Conservation (phyloP, 92 coral and sea anemone genomes). For the Porites lobata region DNA sequence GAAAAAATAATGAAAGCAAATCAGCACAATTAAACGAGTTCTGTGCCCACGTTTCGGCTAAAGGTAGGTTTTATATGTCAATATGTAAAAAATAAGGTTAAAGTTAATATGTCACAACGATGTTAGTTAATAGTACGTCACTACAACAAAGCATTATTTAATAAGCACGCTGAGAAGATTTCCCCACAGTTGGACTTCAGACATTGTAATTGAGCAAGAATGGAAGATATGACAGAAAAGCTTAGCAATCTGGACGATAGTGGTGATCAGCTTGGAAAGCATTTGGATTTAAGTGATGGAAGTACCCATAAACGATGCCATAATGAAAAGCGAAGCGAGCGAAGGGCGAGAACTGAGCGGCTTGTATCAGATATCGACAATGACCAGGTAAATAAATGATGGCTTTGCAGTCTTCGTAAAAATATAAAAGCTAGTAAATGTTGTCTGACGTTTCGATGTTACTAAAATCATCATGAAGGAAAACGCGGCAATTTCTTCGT, state of each 20-base stretch:
- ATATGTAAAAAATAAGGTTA: background rate
- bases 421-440: slow-evolving; percentile 39
- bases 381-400: slow-evolving; percentile 40
- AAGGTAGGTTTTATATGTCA: too few species aligned
- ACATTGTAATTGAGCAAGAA: slow-evolving; percentile 44
- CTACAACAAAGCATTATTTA: slow-evolving; percentile 32
- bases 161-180: slow-evolving; percentile 39
- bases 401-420: slow-evolving; percentile 33
- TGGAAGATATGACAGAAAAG: slow-evolving; percentile 45
- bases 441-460: slow-evolving; percentile 46
- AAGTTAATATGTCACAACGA: slow-evolving; percentile 43
- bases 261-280: slow-evolving; percentile 45
- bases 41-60: too few species aligned
- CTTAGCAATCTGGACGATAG: slow-evolving; percentile 42
- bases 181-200: slow-evolving; percentile 41
- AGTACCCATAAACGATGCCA: slow-evolving; percentile 43
- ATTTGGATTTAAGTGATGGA: slow-evolving; percentile 43
- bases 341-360: slow-evolving; percentile 45
- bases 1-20: too few species aligned
- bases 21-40: too few species aligned
- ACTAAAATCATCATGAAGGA: slow-evolving; percentile 42
- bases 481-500: slow-evolving; percentile 45
- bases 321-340: slow-evolving; percentile 44
- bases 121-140: slow-evolving; percentile 41
- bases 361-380: slow-evolving; percentile 39